phyloP scores from a whole-genome alignment of 2,797 vertebrate species.

The Trachurus trachurus region DNA sequence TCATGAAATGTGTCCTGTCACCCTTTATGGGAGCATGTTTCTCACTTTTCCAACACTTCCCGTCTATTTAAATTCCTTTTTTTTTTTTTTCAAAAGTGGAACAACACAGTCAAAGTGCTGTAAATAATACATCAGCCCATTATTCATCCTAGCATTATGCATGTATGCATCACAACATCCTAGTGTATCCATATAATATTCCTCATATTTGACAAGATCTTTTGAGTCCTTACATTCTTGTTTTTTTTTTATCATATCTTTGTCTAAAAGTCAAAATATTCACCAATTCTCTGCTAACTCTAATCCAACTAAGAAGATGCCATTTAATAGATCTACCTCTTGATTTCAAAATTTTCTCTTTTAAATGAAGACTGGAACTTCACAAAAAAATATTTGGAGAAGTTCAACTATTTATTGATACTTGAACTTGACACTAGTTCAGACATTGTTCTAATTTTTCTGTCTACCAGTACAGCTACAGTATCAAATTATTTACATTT shows the following conservation, averaged over 20 bases:
- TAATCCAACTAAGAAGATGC: not conserved
- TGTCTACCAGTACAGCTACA: not conserved
- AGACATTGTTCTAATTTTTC: not conserved
- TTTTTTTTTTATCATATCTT: not conserved
- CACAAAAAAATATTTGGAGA: conserved; percentile 3
- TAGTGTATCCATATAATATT: not conserved
- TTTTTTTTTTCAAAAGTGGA: conserved; percentile 42
- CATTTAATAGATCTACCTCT: not conserved
- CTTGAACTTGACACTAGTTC: not conserved
- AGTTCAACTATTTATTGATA: not conserved
- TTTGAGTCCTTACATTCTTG: not conserved
- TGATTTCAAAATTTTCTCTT: not conserved
- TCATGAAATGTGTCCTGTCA: conserved; percentile 67
- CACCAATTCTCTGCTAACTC: not conserved
- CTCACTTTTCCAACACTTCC: conserved; percentile 36
- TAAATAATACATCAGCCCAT: not conserved
- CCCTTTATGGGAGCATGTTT: conserved; percentile 59
- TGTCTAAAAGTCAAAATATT: not conserved
- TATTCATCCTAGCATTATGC: conserved; percentile 8
- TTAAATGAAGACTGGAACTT: not conserved
- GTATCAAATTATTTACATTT: not conserved
- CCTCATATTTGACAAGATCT: not conserved
- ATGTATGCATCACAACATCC: conserved; percentile 11
- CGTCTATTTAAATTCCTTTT: conserved; percentile 50
- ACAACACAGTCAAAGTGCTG: conserved; percentile 12